Percentiles rank a stretch among this genome's conserved stretches.
These are phyloP conservation scores for Drosophila arawakana DNA, from an alignment of 1,140 invertebrate species.

Conservation along the genomic window DNA sequence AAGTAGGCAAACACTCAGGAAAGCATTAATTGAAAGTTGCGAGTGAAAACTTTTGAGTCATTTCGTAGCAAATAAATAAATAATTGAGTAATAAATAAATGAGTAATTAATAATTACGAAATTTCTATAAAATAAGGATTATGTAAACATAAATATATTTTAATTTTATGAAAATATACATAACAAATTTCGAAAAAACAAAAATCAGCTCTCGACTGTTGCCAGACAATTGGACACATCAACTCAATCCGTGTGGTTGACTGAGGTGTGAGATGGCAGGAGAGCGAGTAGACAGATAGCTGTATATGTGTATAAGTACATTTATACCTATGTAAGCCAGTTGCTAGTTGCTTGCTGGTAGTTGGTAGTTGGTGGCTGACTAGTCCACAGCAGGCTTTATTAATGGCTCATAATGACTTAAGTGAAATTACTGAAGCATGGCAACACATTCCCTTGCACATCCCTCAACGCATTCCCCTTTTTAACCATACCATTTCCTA, in stretches of 20 bases:
- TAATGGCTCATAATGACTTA: conserved; percentile 83
- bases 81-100: neutral
- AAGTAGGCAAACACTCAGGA: neutral
- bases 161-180: too few species aligned
- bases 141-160: too few species aligned
- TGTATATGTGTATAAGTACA: conserved; percentile 27
- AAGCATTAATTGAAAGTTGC: too few species aligned
- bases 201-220: conserved; percentile 1
- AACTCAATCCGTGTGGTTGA: conserved; percentile 40
- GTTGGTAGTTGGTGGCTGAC: conserved; percentile 30
- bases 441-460: conserved; percentile 31
- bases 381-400: conserved; percentile 72
- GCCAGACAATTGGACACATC: conserved; percentile 44
- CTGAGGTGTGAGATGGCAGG: conserved; percentile 8
- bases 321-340: conserved; percentile 45
- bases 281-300: conserved; percentile 2
- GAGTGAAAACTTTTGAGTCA: too few species aligned
- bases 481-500: neutral
- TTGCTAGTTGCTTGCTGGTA: conserved; percentile 28
- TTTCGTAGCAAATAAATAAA: neutral
- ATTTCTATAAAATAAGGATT: too few species aligned
- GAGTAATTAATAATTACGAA: too few species aligned
- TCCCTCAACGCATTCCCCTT: neutral
- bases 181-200: neutral
- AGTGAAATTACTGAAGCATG: conserved; percentile 83